Evolutionary conservation across 2,888 invertebrate species (phyloP).

Genomic region (Phortica magna): DNA sequence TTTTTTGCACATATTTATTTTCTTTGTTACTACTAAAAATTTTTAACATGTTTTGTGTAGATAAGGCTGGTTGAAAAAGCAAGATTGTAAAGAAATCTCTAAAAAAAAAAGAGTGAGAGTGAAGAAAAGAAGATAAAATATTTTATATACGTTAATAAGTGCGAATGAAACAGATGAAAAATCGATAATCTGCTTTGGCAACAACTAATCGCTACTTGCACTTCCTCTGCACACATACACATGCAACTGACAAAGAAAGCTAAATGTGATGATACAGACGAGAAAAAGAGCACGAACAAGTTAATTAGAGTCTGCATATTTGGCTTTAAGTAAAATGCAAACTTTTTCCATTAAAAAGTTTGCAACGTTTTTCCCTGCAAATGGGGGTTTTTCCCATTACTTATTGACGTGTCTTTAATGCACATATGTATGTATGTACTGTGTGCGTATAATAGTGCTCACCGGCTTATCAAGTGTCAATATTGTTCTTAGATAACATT

Average conservation of each 20-base stretch:
- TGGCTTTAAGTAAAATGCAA: too few species aligned
- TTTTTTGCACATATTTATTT: neutral
- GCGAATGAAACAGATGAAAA: neutral
- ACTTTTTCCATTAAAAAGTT: too few species aligned
- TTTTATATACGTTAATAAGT: neutral
- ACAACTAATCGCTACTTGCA: neutral
- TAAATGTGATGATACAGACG: neutral
- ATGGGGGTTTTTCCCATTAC: too few species aligned
- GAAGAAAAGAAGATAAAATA: neutral
- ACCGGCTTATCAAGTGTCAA: too few species aligned
- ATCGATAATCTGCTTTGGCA: neutral
- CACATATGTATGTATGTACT: too few species aligned
- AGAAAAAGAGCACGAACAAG: neutral
- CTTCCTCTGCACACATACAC: neutral
- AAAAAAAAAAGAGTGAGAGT: neutral
- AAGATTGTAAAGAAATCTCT: neutral
- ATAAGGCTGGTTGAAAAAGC: neutral
- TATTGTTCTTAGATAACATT: too few species aligned
- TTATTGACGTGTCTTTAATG: too few species aligned
- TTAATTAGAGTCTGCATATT: too few species aligned
- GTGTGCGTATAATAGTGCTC: too few species aligned
- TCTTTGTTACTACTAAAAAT: slow-evolving; percentile 14
- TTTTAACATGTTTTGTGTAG: slow-evolving; percentile 4
- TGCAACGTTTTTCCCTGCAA: too few species aligned
- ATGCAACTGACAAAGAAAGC: neutral